Percentiles rank a stretch among this genome's conserved stretches.
phyloP scores from a whole-genome alignment of 2,888 invertebrate genomes.

The Acheta domesticus region DNA sequence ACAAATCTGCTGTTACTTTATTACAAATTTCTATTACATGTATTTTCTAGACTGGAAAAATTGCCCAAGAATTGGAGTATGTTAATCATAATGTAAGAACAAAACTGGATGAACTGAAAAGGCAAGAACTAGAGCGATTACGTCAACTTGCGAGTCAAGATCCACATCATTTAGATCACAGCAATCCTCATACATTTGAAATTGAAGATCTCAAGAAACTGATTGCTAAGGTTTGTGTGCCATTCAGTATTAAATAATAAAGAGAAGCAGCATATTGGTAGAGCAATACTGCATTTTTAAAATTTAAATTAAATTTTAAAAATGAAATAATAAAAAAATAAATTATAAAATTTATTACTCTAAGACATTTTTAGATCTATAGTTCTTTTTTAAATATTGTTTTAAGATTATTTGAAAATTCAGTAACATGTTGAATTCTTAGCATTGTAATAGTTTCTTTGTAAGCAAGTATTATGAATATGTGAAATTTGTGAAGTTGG shows the following conservation, averaged over 20 bases:
- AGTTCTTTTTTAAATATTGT: no score
- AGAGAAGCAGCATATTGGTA: no score
- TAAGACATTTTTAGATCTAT: no score
- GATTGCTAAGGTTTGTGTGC: constrained; percentile 64
- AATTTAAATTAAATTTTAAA: neutral
- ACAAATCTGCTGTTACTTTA: neutral
- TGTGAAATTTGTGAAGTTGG: no score
- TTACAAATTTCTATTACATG: no score
- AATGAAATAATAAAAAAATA: neutral
- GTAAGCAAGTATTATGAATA: no score
- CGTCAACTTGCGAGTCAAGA: constrained; percentile 65
- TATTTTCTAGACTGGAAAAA: constrained; percentile 72
- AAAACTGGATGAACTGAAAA: constrained; percentile 87
- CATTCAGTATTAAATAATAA: constrained; percentile 18
- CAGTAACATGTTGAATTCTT: no score
- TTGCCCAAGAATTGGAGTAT: constrained; percentile 85
- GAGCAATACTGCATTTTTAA: no score
- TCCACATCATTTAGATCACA: constrained; percentile 78
- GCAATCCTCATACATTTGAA: constrained; percentile 90
- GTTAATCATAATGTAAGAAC: constrained; percentile 84
- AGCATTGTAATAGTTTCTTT: no score
- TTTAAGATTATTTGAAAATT: no score
- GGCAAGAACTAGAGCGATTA: constrained; percentile 79
- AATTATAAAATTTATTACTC: no score
- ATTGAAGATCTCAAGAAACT: constrained; percentile 89